Base-by-base conservation (phyloP, 2,888 invertebrate species). In the Himalopsyche anomala region DNA sequence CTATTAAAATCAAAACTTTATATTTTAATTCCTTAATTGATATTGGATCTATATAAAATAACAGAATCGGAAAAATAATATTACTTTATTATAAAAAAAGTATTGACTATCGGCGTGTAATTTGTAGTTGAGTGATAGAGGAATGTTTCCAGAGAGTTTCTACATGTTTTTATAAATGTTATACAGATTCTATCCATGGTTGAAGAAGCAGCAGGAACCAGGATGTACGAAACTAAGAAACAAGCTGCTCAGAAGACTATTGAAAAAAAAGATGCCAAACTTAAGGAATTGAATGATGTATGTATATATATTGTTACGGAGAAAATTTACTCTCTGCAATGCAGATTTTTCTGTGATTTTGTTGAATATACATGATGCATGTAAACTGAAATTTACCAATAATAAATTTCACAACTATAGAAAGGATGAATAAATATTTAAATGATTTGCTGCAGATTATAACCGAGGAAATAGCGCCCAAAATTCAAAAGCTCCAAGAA, bases 141-240 rank as follows among this genome's bases (percentile, higher is more conserved):
- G n/a, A 85, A 74, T 42, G 19, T 82, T 69, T 51, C 51, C 2
- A 51, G 51, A 15, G 51, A 15, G 51, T 51, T 51, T 4, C 3
- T 51, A 51, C 3, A 51, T 51, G 36, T 36, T 54, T 45, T 82
- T 82, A 42, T 12, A 54, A 36, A 15, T 19, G 28, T 81, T 81
- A 4, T 51, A n/a, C 51, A 97, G 96, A 97, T 99, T 90, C 93
- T 99, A 84, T 96, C 97, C 0, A 99, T 99, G 99, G 96, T 99
- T 85, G 99, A 99, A 92, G 99, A 99, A 93, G 99, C 99, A 9
- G 99, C 99, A 0, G 99, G 99, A 1, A 99, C 99, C 0, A 96
- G 97, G 90, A 96, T 99, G 95, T 99, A 99, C 91, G 99, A 99
- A 91, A 95, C 95, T 0, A 99, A 99, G 91, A 97, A 97, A 89